Conservation (phyloP, 2,113 vertebrate genomes). For the Myocastor coypus region DNA sequence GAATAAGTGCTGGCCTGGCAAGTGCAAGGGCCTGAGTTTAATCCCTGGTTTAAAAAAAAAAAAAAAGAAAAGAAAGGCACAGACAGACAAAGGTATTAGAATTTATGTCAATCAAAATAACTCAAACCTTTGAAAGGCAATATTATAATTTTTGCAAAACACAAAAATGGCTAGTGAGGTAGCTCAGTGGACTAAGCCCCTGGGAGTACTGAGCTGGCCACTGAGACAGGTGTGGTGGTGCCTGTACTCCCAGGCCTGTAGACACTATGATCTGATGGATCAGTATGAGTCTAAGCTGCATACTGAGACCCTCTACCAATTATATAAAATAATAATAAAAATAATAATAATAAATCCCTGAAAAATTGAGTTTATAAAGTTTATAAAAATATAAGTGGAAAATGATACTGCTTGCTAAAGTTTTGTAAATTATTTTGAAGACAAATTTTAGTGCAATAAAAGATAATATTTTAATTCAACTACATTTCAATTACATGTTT, state of each 20-base stretch:
- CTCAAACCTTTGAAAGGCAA: background rate
- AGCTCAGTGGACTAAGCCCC: no score
- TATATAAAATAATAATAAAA: background rate
- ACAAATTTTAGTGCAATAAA: background rate
- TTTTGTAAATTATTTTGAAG: conserved; percentile 24
- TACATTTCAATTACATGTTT: background rate
- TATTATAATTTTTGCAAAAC: background rate
- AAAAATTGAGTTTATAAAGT: background rate
- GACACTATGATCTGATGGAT: no score
- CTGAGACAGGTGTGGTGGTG: no score
- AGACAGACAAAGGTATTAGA: background rate
- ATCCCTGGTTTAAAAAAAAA: no score
- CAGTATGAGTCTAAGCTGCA: no score
- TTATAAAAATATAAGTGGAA: background rate
- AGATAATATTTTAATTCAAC: background rate
- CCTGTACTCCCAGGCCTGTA: no score
- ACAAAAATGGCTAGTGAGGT: background rate
- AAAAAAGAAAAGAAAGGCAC: background rate
- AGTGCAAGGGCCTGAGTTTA: no score
- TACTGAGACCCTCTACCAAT: no score
- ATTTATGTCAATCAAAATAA: background rate
- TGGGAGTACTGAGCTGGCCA: no score
- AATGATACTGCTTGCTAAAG: background rate
- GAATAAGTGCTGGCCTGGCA: no score
- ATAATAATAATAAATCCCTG: background rate